Conservation (phyloP, 2,888 invertebrate genomes). For the Campoplex capitator region DNA sequence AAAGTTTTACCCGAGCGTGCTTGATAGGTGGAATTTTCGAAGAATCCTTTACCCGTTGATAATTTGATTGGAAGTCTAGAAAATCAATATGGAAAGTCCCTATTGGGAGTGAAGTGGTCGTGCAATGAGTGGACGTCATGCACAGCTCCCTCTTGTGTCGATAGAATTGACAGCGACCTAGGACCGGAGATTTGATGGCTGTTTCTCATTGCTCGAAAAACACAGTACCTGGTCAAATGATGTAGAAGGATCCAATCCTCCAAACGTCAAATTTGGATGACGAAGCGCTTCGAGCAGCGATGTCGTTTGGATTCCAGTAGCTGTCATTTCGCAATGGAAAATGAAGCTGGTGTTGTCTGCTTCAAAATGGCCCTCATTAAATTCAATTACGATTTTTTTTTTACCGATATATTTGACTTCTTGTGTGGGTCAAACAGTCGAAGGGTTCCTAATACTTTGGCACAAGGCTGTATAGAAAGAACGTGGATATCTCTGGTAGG, state of each 20-base stretch:
- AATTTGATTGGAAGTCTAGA: constrained; percentile 6
- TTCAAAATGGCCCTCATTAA: too few species aligned
- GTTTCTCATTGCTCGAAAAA: not conserved
- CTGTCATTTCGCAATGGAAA: not conserved
- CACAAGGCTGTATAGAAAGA: too few species aligned
- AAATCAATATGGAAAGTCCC: constrained; percentile 22
- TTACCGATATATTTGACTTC: too few species aligned
- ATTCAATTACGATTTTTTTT: too few species aligned
- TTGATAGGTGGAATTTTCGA: not conserved
- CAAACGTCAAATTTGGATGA: not conserved
- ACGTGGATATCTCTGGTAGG: too few species aligned
- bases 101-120: not conserved
- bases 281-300: not conserved
- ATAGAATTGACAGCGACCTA: not conserved
- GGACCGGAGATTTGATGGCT: not conserved
- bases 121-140: constrained; percentile 1
- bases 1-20: not conserved
- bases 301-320: not conserved
- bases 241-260: not conserved
- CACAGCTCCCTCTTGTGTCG: constrained; percentile 17
- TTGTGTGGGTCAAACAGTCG: too few species aligned
- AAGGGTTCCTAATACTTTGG: too few species aligned
- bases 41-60: constrained; percentile 10
- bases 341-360: too few species aligned
- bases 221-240: not conserved